Conservation (phyloP, 2,797 vertebrate species). For the Decapterus maruadsi region DNA sequence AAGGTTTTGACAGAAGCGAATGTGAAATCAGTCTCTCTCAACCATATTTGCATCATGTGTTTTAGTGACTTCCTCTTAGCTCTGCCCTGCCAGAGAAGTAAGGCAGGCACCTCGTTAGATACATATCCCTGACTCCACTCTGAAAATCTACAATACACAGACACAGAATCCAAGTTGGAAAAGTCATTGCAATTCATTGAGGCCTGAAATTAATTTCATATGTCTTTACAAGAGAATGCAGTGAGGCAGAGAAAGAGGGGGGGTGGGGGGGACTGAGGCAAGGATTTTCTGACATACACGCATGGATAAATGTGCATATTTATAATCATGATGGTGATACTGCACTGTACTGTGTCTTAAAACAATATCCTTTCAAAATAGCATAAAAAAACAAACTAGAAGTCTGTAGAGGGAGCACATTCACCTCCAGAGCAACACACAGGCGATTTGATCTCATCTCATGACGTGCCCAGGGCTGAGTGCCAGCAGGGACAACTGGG, state of each 20-base stretch:
- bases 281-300: constrained; percentile 31
- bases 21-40: neutral
- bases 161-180: constrained; percentile 55
- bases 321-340: constrained; percentile 23
- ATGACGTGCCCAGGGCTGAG: neutral
- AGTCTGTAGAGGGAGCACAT: neutral
- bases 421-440: neutral
- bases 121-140: constrained; percentile 31
- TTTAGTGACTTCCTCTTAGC: neutral
- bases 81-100: constrained; percentile 1
- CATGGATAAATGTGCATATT: constrained; percentile 35
- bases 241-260: constrained; percentile 19
- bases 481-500: neutral
- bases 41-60: constrained; percentile 5
- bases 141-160: constrained; percentile 45
- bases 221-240: constrained; percentile 59
- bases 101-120: constrained; percentile 63
- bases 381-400: neutral
- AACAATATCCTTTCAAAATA: constrained; percentile 18
- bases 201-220: constrained; percentile 81
- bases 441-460: too few species aligned
- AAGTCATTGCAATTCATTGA: constrained; percentile 72
- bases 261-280: neutral
- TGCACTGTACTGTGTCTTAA: neutral
- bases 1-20: neutral